A percentile compares a stretch with the other conserved stretches of the same genome.
phyloP scores from a whole-genome alignment of 2,797 vertebrate genomes.

The Cheirogaleus major region DNA sequence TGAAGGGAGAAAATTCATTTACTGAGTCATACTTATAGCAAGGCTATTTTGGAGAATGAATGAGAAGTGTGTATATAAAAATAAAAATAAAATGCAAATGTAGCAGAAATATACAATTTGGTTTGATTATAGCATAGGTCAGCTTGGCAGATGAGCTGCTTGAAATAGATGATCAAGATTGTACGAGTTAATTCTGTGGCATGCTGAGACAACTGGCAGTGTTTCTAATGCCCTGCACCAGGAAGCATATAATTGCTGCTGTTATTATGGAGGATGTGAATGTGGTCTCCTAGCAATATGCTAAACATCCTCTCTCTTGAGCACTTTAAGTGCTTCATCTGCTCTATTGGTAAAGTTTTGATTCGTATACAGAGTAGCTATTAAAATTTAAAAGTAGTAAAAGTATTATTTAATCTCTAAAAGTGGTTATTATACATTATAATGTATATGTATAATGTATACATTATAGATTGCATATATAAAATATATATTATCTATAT shows the following conservation, averaged over 20 bases:
- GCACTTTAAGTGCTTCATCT: slow-evolving; percentile 26
- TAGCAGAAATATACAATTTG: slow-evolving; percentile 75
- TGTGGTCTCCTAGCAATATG: slow-evolving; percentile 63
- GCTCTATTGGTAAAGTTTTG: slow-evolving; percentile 18
- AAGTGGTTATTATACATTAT: neutral
- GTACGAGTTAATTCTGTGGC: slow-evolving; percentile 57
- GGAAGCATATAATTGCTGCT: slow-evolving; percentile 65
- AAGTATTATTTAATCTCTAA: neutral
- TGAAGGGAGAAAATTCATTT: slow-evolving; percentile 52
- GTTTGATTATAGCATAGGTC: slow-evolving; percentile 78
- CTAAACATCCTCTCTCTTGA: slow-evolving; percentile 23
- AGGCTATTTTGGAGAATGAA: slow-evolving; percentile 64
- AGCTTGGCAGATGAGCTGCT: slow-evolving; percentile 74
- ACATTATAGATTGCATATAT: neutral
- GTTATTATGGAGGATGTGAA: slow-evolving; percentile 28
- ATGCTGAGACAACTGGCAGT: slow-evolving; percentile 62
- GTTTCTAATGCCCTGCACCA: slow-evolving; percentile 47
- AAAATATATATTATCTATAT: neutral
- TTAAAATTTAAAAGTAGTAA: neutral
- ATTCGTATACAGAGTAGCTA: neutral
- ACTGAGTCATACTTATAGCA: slow-evolving; percentile 56
- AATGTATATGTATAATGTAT: neutral
- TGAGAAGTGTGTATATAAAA: slow-evolving; percentile 61
- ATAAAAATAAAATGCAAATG: slow-evolving; percentile 76
- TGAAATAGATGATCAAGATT: slow-evolving; percentile 72